Base-by-base conservation (phyloP, 2,797 vertebrate species). In the Prunella strophiata region DNA sequence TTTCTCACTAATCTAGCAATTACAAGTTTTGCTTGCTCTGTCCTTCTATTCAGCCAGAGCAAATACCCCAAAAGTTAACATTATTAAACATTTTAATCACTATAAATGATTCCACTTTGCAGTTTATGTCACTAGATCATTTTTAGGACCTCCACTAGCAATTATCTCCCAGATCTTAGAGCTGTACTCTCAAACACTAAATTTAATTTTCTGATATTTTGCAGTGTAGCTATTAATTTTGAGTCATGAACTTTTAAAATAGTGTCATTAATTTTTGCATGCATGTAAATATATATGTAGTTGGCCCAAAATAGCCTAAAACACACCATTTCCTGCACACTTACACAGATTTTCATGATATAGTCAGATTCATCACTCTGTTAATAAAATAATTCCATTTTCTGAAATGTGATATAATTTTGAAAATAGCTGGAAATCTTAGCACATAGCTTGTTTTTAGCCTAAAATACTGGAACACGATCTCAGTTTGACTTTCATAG, bases 401-500 rank as follows among this genome's bases (percentile, higher is more conserved):
- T 23, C 10, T 54, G 86, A 62, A 62, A 79, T 71, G 26, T 50
- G 23, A 45, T 71, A 73, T 36, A 0, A 87, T 82, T 92, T 91
- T 87, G 57, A 89, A 84, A 76, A 67, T 57, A 79, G 20, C 16
- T 86, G 55, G 17, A 84, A 93, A 75, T 86, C 45, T 89, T 81
- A 70, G 13, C 42, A 84, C 13, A 21, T n/a, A 81, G 2, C 7
- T 91, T 81, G 19, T 26, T 95, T 93, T 93, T 59, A 90, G 32
- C 52, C 29, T 34, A 54, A 80, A 84, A 84, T 72, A 58, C 62
- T 72, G 70, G 47, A 94, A 81, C 27, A 83, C n/a, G 83, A 88
- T 78, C 48, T 91, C 34, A 59, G 61, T 95, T 85, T 85, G 52
- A 67, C 22, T 93, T 94, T 88, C 61, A 36, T 74, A 73, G 42